Percentiles rank a stretch among this genome's conserved stretches.
Conservation (phyloP, 2,113 vertebrate genomes). For the Scortum barcoo region DNA sequence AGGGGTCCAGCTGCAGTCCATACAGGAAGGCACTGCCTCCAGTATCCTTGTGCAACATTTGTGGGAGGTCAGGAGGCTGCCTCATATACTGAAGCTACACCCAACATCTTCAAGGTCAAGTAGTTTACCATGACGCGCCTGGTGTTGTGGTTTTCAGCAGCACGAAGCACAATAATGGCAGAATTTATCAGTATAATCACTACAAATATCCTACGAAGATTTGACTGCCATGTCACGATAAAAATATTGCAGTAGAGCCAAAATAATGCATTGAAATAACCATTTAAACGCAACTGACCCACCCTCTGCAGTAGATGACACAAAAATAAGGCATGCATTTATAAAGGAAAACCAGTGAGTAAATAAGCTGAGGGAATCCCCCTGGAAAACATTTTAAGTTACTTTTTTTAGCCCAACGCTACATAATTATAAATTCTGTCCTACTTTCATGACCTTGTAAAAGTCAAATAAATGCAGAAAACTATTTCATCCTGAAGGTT, state of each 20-base stretch:
- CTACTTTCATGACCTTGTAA: conserved; percentile 50
- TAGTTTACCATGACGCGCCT: conserved; percentile 36
- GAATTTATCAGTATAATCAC: conserved; percentile 1
- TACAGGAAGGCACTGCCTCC: conserved; percentile 14
- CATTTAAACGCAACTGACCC: background rate
- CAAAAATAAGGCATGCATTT: background rate
- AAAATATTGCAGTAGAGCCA: background rate
- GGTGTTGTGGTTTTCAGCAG: conserved; percentile 2
- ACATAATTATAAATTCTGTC: conserved; percentile 40
- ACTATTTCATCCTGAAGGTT: conserved; percentile 40
- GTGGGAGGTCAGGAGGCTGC: background rate
- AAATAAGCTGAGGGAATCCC: conserved; percentile 9
- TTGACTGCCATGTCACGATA: background rate
- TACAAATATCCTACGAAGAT: background rate
- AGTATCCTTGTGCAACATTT: conserved; percentile 7
- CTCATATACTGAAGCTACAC: conserved; percentile 10
- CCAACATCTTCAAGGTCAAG: conserved; percentile 21
- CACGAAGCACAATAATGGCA: background rate
- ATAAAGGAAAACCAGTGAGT: conserved; percentile 7
- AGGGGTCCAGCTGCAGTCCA: conserved; percentile 6
- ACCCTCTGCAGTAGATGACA: background rate
- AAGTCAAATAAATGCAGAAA: conserved; percentile 50
- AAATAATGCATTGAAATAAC: background rate
- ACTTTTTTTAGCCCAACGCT: conserved; percentile 26
- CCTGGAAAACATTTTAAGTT: background rate